These are phyloP conservation scores for Calyptomena viridis DNA, from an alignment of 2,113 vertebrate species.

Conservation along the genomic window DNA sequence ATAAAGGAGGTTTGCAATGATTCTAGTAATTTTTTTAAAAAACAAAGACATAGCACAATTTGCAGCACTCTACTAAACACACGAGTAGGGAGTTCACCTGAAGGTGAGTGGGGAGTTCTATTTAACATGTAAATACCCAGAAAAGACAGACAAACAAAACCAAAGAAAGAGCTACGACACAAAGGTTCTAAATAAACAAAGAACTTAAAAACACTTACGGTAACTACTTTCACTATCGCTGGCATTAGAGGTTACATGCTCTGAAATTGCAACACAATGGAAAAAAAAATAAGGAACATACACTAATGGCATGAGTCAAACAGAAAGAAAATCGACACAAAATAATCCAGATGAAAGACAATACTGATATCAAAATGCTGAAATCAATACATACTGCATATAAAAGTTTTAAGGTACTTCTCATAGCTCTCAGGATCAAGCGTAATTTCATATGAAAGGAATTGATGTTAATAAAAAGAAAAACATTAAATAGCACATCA, in stretches of 20 bases:
- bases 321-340: conserved; percentile 52
- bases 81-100: not conserved
- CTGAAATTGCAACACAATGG: conserved; percentile 90
- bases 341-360: conserved; percentile 67
- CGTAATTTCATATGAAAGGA: conserved; percentile 53
- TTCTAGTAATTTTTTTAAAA: not conserved
- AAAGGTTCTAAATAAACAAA: conserved; percentile 36
- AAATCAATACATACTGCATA: conserved; percentile 58
- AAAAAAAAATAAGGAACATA: conserved; percentile 78
- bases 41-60: not conserved
- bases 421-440: conserved; percentile 56
- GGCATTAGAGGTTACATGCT: conserved; percentile 98
- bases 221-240: conserved; percentile 99
- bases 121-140: conserved; percentile 29
- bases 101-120: not conserved
- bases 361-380: conserved; percentile 44
- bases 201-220: conserved; percentile 89
- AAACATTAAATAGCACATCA: conserved; percentile 40
- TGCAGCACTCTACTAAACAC: not conserved
- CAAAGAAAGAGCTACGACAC: not conserved
- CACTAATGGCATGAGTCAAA: conserved; percentile 59
- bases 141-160: conserved; percentile 6
- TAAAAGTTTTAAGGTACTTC: conserved; percentile 59
- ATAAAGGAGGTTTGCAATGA: not conserved
- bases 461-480: conserved; percentile 51